Base-by-base conservation (phyloP, 2,888 invertebrate species). In the Tupiocoris notatus region DNA sequence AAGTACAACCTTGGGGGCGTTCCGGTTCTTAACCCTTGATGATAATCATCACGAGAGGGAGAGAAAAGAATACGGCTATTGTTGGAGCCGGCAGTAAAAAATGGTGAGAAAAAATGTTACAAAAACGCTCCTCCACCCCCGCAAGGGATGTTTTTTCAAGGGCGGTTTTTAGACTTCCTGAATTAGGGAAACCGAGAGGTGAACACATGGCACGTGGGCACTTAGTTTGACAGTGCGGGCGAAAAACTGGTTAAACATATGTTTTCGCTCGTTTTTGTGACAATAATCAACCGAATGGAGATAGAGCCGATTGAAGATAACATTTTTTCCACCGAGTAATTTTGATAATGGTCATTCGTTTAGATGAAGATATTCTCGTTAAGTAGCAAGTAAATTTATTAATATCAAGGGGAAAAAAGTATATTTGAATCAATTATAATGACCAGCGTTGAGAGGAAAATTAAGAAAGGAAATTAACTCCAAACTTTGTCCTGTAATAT, bases 11-110 rank as follows among this genome's bases (percentile, higher is more conserved):
- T 54, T 16, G 66, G 22, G 71, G 61, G 61, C 6, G 71, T 71
- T 71, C 71, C 71, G 71, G 71, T 71, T 62, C 71, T 61, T 71
- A 71, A 71, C 71, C 24, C 61, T 71, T 71, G 61, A 71, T 61
- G 71, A 71, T 71, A 71, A 71, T 71, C 20, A 71, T 71, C 71
- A 16, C 39, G 39, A 39, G 62, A 21, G 62, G 71, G 25, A 18
- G 18, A 23, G n/a, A 3, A 12, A 3, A 7, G 39, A 12, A 64
- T 20, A 12, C 54, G 66, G 18, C 66, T 54, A 21, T 54, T 66
- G 17, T 25, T 22, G 59, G 20, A 39, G 12, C 64, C 25, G 54
- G 12, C 66, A 66, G 39, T 24, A 65, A 22, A 65, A 65, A 65
- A 65, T 1, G 25, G 17, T 7, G 39, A 65, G 25, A 56, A 18